A percentile compares a stretch with the other conserved stretches of the same genome.
phyloP scores from a whole-genome alignment of 2,888 invertebrate species.

The Sarcophaga variegata region DNA sequence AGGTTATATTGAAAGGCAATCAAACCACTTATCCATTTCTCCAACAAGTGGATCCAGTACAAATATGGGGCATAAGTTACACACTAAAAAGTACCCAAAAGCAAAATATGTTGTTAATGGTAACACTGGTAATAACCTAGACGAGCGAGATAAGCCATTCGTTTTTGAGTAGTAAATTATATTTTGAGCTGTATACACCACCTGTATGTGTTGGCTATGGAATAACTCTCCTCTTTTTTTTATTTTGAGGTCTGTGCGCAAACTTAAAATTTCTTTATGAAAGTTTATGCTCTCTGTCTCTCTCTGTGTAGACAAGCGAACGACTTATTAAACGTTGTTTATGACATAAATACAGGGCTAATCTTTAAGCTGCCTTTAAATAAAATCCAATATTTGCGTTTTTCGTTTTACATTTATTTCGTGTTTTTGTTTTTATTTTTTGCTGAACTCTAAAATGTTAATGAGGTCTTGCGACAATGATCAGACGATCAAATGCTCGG shows the following conservation, averaged over 20 bases:
- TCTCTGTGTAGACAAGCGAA: no score
- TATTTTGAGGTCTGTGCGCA: background rate
- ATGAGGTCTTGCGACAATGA: slow-evolving; percentile 61
- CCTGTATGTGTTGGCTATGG: background rate
- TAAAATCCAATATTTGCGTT: slow-evolving; percentile 17
- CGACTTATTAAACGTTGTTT: background rate
- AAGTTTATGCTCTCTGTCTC: slow-evolving; percentile 8
- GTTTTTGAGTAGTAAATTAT: no score
- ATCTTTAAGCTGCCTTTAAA: slow-evolving; percentile 57
- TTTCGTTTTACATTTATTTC: slow-evolving; percentile 8
- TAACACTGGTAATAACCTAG: no score
- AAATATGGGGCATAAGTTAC: no score
- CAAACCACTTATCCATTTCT: no score
- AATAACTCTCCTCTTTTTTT: background rate
- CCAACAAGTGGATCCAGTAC: no score
- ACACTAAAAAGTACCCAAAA: no score
- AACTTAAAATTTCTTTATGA: slow-evolving; percentile 13
- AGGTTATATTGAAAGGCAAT: no score
- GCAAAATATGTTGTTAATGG: no score
- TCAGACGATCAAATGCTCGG: slow-evolving; percentile 49
- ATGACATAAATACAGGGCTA: slow-evolving; percentile 1
- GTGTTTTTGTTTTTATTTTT: slow-evolving; percentile 15
- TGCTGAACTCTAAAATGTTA: slow-evolving; percentile 54
- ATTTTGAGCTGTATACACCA: no score
- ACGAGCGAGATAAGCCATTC: no score